A percentile compares a stretch with the other conserved stretches of the same genome.
Conservation (phyloP, 2,888 invertebrate genomes). For the Ectropis crepuscularia region DNA sequence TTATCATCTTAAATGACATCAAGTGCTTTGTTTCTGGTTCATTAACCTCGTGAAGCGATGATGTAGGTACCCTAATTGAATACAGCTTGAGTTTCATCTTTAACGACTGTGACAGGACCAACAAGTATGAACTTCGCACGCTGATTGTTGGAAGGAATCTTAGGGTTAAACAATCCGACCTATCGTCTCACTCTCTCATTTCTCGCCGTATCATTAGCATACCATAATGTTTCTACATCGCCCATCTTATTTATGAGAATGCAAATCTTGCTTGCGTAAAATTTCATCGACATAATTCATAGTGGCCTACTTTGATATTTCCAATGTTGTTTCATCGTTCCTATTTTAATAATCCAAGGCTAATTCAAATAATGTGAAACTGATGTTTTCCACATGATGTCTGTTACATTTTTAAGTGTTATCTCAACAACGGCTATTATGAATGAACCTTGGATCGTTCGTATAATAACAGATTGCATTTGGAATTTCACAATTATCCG, state of each 20-base stretch:
- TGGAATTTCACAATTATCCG: conserved; percentile 55
- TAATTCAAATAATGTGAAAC: conserved; percentile 37
- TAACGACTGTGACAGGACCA: conserved; percentile 67
- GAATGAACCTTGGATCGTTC: conserved; percentile 67
- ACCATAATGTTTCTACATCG: conserved; percentile 43
- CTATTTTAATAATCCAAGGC: conserved; percentile 46
- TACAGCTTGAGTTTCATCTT: conserved; percentile 72
- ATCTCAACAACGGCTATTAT: conserved; percentile 70
- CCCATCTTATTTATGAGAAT: conserved; percentile 54
- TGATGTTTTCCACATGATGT: conserved; percentile 48
- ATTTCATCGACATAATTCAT: conserved; percentile 48
- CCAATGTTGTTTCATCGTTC: conserved; percentile 34
- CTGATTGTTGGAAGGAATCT: conserved; percentile 78
- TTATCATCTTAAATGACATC: conserved; percentile 42
- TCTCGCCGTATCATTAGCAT: conserved; percentile 45
- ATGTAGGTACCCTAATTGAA: conserved; percentile 69
- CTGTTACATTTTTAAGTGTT: conserved; percentile 59
- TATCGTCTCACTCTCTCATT: conserved; percentile 52
- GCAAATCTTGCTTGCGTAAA: conserved; percentile 54
- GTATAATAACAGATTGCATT: conserved; percentile 47
- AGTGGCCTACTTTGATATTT: conserved; percentile 38
- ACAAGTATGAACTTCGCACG: conserved; percentile 76
- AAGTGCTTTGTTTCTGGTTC: conserved; percentile 45
- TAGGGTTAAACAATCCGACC: conserved; percentile 77
- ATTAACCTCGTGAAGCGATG: conserved; percentile 56